phyloP scores from a whole-genome alignment of 1,140 invertebrate species.

The Panagrolaimus sp. region DNA sequence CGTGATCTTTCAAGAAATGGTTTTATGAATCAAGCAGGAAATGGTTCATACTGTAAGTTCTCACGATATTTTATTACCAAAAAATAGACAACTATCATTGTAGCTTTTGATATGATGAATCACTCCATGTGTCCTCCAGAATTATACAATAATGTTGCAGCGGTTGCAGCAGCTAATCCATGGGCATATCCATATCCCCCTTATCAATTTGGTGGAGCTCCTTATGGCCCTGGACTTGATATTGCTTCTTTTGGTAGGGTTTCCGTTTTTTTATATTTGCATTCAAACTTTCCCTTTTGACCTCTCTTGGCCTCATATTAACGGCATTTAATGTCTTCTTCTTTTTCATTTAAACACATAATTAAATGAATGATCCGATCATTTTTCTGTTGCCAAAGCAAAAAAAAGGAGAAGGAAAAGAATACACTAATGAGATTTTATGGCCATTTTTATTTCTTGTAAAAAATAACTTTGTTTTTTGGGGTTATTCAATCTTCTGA shows the following conservation, averaged over 20 bases:
- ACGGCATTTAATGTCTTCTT: no score
- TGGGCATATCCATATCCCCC: neutral
- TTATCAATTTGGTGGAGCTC: conserved; percentile 2
- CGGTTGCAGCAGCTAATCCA: neutral
- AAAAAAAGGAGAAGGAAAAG: no score
- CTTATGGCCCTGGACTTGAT: neutral
- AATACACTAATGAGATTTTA: no score
- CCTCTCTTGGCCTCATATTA: no score
- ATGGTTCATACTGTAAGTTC: conserved; percentile 13
- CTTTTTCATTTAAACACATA: no score
- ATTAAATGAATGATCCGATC: no score
- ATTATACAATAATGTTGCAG: neutral
- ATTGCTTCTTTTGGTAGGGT: conserved; percentile 3
- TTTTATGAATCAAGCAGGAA: conserved; percentile 10
- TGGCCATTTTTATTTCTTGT: no score
- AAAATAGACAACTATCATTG: neutral
- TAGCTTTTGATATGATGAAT: conserved; percentile 14
- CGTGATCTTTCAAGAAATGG: neutral
- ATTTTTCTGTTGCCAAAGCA: no score
- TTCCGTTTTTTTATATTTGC: no score
- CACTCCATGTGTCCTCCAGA: conserved; percentile 5
- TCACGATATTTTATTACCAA: neutral
- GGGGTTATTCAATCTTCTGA: no score
- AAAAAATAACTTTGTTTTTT: no score
- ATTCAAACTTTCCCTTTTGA: no score